Conservation (phyloP, 2,797 vertebrate genomes). For the Coreius guichenoti region DNA sequence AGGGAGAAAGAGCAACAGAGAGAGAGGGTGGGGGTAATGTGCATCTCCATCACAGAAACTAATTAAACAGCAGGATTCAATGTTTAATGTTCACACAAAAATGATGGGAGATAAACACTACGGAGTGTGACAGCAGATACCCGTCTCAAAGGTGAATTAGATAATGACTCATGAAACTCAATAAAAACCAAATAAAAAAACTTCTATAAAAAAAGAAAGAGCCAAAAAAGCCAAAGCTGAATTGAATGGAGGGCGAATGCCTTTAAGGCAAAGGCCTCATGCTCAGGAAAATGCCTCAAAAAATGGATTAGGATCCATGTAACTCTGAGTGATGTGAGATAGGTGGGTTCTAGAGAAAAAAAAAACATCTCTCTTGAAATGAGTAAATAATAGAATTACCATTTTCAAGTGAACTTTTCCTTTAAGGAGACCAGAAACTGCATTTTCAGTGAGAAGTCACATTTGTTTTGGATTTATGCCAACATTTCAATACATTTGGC, state of each 20-base stretch:
- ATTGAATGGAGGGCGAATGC: not conserved
- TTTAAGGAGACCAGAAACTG: not conserved
- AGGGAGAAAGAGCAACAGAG: conserved; percentile 46
- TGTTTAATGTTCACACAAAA: conserved; percentile 21
- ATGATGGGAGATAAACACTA: conserved; percentile 17
- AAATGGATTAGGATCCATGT: not conserved
- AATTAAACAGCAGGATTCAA: conserved; percentile 34
- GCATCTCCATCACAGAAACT: conserved; percentile 16
- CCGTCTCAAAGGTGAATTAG: not conserved
- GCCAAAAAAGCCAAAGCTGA: not conserved
- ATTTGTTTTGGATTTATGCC: not conserved
- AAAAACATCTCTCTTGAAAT: not conserved
- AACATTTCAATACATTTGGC: not conserved
- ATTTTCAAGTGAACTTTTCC: not conserved
- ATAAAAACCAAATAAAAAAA: not conserved
- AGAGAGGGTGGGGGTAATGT: not conserved
- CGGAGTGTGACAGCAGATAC: not conserved
- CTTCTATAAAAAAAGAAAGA: not conserved
- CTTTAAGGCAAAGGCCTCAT: not conserved
- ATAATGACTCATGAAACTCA: not conserved
- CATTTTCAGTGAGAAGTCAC: not conserved
- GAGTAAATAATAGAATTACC: not conserved
- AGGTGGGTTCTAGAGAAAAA: not conserved
- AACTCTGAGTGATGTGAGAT: not conserved
- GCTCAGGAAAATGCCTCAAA: not conserved